Conservation (phyloP, 2,888 invertebrate genomes). For the Polia nebulosa region DNA sequence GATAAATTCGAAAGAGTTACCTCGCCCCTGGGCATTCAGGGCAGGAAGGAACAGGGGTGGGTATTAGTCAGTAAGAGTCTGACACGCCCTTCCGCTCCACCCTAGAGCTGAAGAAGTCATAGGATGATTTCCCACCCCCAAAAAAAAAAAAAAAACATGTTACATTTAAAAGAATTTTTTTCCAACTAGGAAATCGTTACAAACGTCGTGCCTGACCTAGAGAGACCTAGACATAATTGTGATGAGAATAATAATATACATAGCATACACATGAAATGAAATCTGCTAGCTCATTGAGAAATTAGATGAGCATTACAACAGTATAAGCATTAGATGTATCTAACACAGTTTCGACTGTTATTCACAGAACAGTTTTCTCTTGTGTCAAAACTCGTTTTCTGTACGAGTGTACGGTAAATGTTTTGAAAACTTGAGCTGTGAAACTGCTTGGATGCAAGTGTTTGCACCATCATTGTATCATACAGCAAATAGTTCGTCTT, state of each 20-base stretch:
- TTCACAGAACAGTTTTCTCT: background rate
- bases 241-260: constrained; percentile 18
- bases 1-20: too few species aligned
- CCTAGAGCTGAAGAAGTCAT: too few species aligned
- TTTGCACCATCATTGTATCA: too few species aligned
- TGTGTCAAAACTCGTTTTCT: background rate
- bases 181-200: constrained; percentile 2
- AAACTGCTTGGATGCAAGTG: background rate
- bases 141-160: too few species aligned
- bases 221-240: constrained; percentile 16
- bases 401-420: too few species aligned
- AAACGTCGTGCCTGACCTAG: background rate
- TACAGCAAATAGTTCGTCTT: too few species aligned
- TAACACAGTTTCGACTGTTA: background rate
- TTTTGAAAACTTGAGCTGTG: background rate
- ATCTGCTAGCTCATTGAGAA: background rate
- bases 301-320: background rate
- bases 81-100: too few species aligned
- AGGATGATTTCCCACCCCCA: too few species aligned
- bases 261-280: background rate
- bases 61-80: too few species aligned
- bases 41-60: too few species aligned
- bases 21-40: too few species aligned
- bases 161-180: too few species aligned
- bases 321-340: background rate